Evolutionary conservation across 2,888 invertebrate species (phyloP), one percentile per base, ranked within the genome.

Genomic region (Aelia acuminata): DNA sequence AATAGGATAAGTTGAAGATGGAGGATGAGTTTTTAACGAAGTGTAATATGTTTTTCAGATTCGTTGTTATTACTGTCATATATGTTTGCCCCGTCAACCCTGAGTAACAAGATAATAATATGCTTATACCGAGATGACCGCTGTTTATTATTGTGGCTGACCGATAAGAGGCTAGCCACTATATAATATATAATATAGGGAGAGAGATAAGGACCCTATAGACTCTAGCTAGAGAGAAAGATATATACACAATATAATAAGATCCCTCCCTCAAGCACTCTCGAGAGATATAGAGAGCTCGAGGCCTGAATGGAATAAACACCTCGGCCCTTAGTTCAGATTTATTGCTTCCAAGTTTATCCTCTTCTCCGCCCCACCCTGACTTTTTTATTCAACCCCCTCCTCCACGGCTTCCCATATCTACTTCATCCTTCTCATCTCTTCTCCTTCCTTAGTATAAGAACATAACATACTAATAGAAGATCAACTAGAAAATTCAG

Each of bases 231-330:
- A 10, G 43, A 57, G 26, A 3, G 5, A n/a, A n/a, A 26, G 26
- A 57, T 57, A 57, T 57, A n/a, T n/a, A n/a, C n/a, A n/a, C n/a
- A n/a, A n/a, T n/a, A 57, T 57, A 57, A 57, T 26, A 57, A 31
- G 57, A 57, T n/a, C n/a, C 10, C 50, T 7, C 50, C 0, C 53
- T 49, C 11, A 4, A 53, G 22, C 26, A n/a, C 26, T 0, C 26
- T 15, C 15, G 11, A 57, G 57, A 57, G 57, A 26, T 57, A 26
- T 57, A 26, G 26, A 15, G 15, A 0, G n/a, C n/a, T 1, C 11
- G 26, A 15, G 3, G 57, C 11, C 26, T 26, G 26, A 26, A 3
- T 57, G 57, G 57, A 26, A 57, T 57, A 57, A 57, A 57, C 57
- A 57, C 57, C 26, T 26, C 57, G 15, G 26, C 15, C 13, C 26